These are phyloP conservation scores for Siniperca scherzeri DNA, from an alignment of 2,797 vertebrate genomes.

Conservation along the genomic window DNA sequence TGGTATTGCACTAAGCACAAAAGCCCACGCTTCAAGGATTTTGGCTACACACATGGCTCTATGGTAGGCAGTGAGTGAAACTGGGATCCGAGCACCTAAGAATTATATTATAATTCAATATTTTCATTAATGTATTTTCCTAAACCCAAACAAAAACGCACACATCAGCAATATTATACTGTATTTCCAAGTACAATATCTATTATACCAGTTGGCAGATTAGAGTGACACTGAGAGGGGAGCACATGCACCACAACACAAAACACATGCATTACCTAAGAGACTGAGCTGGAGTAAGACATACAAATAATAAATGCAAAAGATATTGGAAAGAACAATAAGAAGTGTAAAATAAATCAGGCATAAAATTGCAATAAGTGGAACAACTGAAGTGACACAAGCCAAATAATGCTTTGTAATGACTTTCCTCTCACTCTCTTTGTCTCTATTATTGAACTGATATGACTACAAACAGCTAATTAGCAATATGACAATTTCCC, in stretches of 20 bases:
- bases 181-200: conserved; percentile 3
- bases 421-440: conserved; percentile 29
- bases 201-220: conserved; percentile 8
- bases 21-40: conserved; percentile 15
- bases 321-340: conserved; percentile 22
- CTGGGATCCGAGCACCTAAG: conserved; percentile 3
- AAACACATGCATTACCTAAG: conserved; percentile 25
- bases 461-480: conserved; percentile 56
- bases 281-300: conserved; percentile 24
- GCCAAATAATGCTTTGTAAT: conserved; percentile 49
- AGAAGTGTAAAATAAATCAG: conserved; percentile 33
- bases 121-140: conserved; percentile 33
- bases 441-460: conserved; percentile 39
- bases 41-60: not conserved
- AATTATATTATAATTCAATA: conserved; percentile 21
- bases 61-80: conserved; percentile 20
- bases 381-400: conserved; percentile 47
- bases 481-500: conserved; percentile 44
- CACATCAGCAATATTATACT: conserved; percentile 12
- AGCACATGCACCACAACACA: conserved; percentile 11
- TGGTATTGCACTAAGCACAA: not conserved
- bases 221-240: conserved; percentile 13
- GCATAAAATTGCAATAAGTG: conserved; percentile 39
- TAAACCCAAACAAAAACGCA: conserved; percentile 22
- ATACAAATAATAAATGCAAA: conserved; percentile 15